Percentiles rank a stretch among this genome's conserved stretches.
phyloP scores from a whole-genome alignment of 1,140 invertebrate genomes.

The Carposina sasakii region DNA sequence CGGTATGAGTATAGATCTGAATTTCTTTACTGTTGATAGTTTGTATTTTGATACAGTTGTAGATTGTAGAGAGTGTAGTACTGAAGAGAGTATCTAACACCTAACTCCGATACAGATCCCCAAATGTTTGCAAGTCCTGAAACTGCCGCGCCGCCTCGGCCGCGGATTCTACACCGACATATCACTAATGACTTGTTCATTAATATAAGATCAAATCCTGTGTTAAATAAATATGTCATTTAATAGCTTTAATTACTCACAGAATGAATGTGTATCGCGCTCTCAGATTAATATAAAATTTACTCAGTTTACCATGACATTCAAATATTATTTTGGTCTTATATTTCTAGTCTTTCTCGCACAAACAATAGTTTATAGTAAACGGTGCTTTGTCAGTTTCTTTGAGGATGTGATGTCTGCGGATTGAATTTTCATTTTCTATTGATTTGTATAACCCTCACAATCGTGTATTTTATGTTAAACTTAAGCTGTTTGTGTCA shows the following conservation, averaged over 20 bases:
- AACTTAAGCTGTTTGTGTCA: slow-evolving; percentile 60
- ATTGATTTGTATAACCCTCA: slow-evolving; percentile 42
- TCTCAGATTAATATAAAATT: no score
- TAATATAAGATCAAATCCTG: no score
- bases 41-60: slow-evolving; percentile 8
- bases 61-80: no score
- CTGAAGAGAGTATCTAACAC: no score
- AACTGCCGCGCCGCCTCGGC: no score
- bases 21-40: slow-evolving; percentile 23
- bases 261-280: slow-evolving; percentile 22
- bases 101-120: no score
- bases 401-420: slow-evolving; percentile 59
- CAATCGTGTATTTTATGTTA: slow-evolving; percentile 33
- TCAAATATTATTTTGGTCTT: slow-evolving; percentile 24
- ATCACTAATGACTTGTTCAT: no score
- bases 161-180: no score
- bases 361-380: slow-evolving; percentile 50
- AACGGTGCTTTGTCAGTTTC: slow-evolving; percentile 59
- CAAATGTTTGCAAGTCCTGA: no score
- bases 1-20: slow-evolving; percentile 42
- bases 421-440: slow-evolving; percentile 45
- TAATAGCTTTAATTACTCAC: slow-evolving; percentile 56
- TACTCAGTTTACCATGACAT: slow-evolving; percentile 56
- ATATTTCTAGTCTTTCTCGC: slow-evolving; percentile 68
- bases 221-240: no score